Percentiles rank a stretch among this genome's conserved stretches.
Evolutionary conservation across 2,888 invertebrate genomes (phyloP).

Genomic region (Ctena decussata): DNA sequence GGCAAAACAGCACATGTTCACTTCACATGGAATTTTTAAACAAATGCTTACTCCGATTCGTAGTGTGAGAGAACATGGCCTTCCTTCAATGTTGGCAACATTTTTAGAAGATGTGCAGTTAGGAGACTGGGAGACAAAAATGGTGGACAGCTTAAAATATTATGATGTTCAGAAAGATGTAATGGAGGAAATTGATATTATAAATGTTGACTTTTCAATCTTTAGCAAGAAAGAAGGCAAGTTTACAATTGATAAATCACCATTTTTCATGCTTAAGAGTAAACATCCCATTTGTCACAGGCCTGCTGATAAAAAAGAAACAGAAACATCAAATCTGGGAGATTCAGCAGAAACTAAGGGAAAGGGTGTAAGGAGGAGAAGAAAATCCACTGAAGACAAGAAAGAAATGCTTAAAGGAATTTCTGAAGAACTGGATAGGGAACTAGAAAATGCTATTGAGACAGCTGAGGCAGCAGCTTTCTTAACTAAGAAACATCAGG

Average conservation of each 20-base stretch:
- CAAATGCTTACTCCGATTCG: neutral
- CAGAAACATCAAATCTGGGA: neutral
- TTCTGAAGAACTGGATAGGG: neutral
- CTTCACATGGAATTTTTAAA: neutral
- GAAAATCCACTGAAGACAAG: neutral
- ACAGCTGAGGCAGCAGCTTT: no score
- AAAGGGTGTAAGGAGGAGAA: neutral
- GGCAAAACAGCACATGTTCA: neutral
- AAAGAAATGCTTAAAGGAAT: neutral
- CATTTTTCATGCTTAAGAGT: neutral
- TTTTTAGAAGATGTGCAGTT: neutral
- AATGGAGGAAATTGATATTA: neutral
- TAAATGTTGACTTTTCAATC: neutral
- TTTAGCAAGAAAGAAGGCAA: neutral
- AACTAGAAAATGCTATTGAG: no score
- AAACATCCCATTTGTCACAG: neutral
- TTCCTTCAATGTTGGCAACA: neutral
- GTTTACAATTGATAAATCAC: neutral
- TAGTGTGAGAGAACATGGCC: neutral
- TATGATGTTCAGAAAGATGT: neutral
- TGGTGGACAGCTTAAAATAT: neutral
- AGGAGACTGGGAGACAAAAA: neutral
- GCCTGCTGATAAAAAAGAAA: neutral
- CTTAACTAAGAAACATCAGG: no score
- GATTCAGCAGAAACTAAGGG: neutral